A percentile compares a stretch with the other conserved stretches of the same genome.
These are phyloP conservation scores for Sipha flava DNA, from an alignment of 1,140 invertebrate species.

Conservation along the genomic window DNA sequence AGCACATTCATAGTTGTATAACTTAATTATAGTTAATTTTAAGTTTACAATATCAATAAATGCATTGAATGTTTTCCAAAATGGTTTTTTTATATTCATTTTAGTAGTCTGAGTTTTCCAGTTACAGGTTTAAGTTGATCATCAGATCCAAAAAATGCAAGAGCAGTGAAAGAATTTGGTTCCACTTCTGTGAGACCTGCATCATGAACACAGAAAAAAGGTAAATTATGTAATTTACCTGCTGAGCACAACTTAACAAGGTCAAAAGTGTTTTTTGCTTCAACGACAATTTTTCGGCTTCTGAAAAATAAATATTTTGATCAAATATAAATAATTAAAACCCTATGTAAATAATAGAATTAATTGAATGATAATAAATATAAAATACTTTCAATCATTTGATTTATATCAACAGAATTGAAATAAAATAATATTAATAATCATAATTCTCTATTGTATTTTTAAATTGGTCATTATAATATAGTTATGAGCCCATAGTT, in stretches of 20 bases:
- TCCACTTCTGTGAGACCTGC: background rate
- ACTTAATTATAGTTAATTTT: background rate
- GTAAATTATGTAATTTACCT: background rate
- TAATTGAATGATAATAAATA: too few species aligned
- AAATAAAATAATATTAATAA: too few species aligned
- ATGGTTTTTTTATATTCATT: background rate
- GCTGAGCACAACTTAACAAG: background rate
- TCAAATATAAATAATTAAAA: too few species aligned
- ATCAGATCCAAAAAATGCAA: conserved; percentile 6
- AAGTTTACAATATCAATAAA: background rate
- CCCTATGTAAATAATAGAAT: too few species aligned
- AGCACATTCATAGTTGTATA: conserved; percentile 2
- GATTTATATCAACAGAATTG: too few species aligned
- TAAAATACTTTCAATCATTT: too few species aligned
- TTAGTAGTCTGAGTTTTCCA: conserved; percentile 9
- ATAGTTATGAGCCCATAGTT: too few species aligned
- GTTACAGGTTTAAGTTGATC: background rate
- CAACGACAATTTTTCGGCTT: conserved; percentile 21
- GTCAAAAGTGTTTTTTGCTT: background rate
- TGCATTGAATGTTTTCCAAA: background rate
- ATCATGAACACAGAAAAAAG: conserved; percentile 1
- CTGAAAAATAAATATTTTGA: background rate
- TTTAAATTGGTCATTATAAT: too few species aligned
- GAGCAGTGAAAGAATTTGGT: background rate
- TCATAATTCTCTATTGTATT: too few species aligned